These are phyloP conservation scores for Tupaia chinensis DNA, from an alignment of 2,113 vertebrate species.

Conservation along the genomic window DNA sequence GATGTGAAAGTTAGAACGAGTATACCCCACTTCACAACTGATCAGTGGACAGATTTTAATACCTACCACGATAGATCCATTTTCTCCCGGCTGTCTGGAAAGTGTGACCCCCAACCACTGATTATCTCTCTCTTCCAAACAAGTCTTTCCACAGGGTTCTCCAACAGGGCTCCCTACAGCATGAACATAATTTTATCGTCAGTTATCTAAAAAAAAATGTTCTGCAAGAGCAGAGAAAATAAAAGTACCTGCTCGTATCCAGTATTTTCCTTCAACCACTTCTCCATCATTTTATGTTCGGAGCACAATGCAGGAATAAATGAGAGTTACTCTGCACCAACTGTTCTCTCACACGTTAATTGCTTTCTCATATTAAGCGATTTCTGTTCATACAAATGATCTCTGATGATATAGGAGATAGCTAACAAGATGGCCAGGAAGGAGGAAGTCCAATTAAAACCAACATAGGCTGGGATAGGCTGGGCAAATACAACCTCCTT, in stretches of 20 bases:
- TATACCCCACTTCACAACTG: neutral
- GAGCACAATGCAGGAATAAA: neutral
- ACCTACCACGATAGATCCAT: constrained; percentile 93
- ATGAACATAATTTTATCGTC: constrained; percentile 45
- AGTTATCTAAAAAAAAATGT: neutral
- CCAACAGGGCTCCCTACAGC: constrained; percentile 86
- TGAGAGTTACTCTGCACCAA: neutral
- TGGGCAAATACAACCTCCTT: neutral
- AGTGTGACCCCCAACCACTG: constrained; percentile 98
- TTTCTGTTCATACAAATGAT: constrained; percentile 1
- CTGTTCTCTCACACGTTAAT: too few species aligned
- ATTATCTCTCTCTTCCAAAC: constrained; percentile 92
- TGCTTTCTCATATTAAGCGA: neutral
- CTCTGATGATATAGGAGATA: neutral
- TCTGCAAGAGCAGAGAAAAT: neutral
- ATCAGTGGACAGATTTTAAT: constrained; percentile 24
- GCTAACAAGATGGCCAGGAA: neutral
- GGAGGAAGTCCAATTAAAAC: neutral
- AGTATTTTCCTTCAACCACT: neutral
- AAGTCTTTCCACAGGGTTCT: constrained; percentile 92
- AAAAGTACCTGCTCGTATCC: neutral
- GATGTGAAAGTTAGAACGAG: neutral
- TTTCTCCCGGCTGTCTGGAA: constrained; percentile 91
- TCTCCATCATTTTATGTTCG: neutral
- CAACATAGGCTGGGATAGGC: too few species aligned